phyloP scores from a whole-genome alignment of 2,888 invertebrate genomes.

The Uloborus plumipes region DNA sequence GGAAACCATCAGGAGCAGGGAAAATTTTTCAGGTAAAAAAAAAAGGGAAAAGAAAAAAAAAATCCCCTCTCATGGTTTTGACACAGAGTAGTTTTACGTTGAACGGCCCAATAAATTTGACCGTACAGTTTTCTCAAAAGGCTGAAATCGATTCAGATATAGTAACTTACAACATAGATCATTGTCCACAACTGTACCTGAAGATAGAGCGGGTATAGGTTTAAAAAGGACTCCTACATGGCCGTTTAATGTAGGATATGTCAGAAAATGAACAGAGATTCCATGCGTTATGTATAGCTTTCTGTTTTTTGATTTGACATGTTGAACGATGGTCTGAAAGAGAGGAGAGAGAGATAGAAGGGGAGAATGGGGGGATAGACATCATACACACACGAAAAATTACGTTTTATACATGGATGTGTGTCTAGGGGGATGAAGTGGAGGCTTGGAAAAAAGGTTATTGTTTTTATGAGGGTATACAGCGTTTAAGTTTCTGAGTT shows the following conservation, averaged over 20 bases:
- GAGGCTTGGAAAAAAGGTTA: no score
- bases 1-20: slow-evolving; percentile 13
- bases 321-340: background rate
- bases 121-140: slow-evolving; percentile 47
- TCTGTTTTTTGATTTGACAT: background rate
- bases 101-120: slow-evolving; percentile 55
- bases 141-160: slow-evolving; percentile 43
- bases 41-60: slow-evolving; percentile 38
- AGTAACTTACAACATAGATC: slow-evolving; percentile 12
- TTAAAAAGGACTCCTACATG: background rate
- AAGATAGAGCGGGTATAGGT: background rate
- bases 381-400: no score
- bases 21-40: slow-evolving; percentile 25
- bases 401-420: no score
- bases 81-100: slow-evolving; percentile 33
- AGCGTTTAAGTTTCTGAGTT: no score
- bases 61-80: slow-evolving; percentile 30
- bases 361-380: no score
- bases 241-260: slow-evolving; percentile 15
- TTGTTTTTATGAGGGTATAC: no score
- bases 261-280: background rate
- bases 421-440: no score
- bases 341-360: background rate
- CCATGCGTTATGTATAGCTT: slow-evolving; percentile 2
- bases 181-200: background rate